Evolutionary conservation across 2,797 vertebrate genomes (phyloP).

Genomic region (Microtus agrestis): DNA sequence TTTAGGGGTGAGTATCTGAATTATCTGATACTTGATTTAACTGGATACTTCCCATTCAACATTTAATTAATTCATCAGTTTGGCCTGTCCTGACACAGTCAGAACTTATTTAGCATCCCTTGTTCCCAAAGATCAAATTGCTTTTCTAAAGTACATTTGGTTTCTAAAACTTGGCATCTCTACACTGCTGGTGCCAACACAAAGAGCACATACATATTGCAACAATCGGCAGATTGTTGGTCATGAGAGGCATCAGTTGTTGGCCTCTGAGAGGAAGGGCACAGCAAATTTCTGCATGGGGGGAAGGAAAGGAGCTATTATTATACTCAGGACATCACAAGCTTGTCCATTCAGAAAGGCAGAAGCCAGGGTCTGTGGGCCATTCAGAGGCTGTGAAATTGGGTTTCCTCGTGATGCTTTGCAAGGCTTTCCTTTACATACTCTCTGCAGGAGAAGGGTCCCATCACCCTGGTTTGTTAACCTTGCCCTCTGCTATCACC

Average conservation of each 20-base stretch:
- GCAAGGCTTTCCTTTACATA: slow-evolving; percentile 62
- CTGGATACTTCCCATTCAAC: slow-evolving; percentile 23
- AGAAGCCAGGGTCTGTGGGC: slow-evolving; percentile 80
- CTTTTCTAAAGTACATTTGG: slow-evolving; percentile 79
- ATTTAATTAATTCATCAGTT: slow-evolving; percentile 74
- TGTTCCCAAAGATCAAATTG: slow-evolving; percentile 77
- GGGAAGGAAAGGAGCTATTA: slow-evolving; percentile 79
- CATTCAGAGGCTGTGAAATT: slow-evolving; percentile 72
- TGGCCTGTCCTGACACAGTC: slow-evolving; percentile 61
- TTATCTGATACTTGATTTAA: slow-evolving; percentile 74
- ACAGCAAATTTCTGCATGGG: slow-evolving; percentile 71
- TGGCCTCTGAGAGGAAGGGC: slow-evolving; percentile 83
- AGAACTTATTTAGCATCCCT: slow-evolving; percentile 74
- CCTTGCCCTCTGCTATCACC: slow-evolving; percentile 73
- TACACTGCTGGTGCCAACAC: slow-evolving; percentile 71
- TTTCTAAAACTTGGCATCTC: slow-evolving; percentile 80
- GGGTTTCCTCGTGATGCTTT: slow-evolving; percentile 68
- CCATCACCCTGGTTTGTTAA: slow-evolving; percentile 73
- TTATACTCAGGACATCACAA: slow-evolving; percentile 73
- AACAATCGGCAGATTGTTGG: slow-evolving; percentile 82
- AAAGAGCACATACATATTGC: slow-evolving; percentile 82
- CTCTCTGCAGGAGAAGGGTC: slow-evolving; percentile 36
- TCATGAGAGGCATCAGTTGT: slow-evolving; percentile 56
- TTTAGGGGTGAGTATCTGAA: slow-evolving; percentile 45
- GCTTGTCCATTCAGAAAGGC: slow-evolving; percentile 79